A percentile compares a stretch with the other conserved stretches of the same genome.
Conservation (phyloP, 2,797 vertebrate genomes). For the Siniperca obscura region DNA sequence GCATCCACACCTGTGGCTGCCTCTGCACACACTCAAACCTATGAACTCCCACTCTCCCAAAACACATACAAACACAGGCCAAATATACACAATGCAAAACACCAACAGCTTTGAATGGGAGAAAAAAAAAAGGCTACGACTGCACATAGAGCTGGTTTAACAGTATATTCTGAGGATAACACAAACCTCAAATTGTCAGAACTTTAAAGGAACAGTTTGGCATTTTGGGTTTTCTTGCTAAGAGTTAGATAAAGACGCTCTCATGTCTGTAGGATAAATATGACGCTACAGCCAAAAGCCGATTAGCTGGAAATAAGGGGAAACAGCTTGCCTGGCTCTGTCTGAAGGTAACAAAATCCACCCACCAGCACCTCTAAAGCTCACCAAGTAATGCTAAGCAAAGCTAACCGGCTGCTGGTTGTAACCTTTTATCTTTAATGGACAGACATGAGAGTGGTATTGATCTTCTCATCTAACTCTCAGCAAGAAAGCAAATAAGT, state of each 20-base stretch:
- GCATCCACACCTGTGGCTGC: constrained; percentile 84
- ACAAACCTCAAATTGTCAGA: background rate
- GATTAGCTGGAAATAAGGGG: background rate
- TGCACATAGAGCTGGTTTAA: constrained; percentile 7
- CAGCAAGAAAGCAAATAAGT: background rate
- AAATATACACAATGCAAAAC: constrained; percentile 44
- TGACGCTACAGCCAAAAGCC: no score
- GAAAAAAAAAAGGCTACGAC: background rate
- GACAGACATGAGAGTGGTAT: background rate
- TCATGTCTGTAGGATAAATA: background rate
- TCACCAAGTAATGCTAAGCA: background rate
- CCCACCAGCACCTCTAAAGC: background rate
- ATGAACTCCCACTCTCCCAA: constrained; percentile 33
- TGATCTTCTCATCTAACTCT: background rate
- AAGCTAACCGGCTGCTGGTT: background rate
- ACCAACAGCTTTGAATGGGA: constrained; percentile 20
- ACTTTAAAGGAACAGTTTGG: background rate
- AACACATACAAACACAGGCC: constrained; percentile 46
- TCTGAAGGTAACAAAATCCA: background rate
- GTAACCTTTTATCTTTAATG: background rate
- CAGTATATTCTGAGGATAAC: background rate
- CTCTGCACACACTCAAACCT: constrained; percentile 49
- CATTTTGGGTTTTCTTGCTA: constrained; percentile 1
- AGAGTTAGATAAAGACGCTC: background rate
- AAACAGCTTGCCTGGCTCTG: background rate